Base-by-base conservation (phyloP, 2,113 vertebrate species). In the Chrysochloris asiatica region DNA sequence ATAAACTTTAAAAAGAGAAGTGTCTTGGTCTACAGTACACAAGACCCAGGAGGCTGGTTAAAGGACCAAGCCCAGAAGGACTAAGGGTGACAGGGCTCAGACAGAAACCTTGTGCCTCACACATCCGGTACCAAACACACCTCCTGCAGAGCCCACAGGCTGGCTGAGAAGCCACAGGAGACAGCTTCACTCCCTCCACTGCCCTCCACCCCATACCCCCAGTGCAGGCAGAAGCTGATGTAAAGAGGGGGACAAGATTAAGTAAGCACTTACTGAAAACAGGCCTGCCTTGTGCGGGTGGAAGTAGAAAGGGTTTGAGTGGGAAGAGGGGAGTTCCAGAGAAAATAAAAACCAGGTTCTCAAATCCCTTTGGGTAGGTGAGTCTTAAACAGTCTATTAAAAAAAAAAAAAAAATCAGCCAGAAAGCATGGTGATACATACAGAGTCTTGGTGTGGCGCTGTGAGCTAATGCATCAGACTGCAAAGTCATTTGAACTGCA, bases 141-240 rank as follows among this genome's bases (percentile, higher is more conserved):
- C 71, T 19, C 6, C 72, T 33, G 0, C 5, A 14, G n/a, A 43
- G 41, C 48, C 52, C 45, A 14, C 97, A 97, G 21, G 98, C 98
- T 0, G 96, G 73, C 56, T 4, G 3, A 77, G 63, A 59, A 48
- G 11, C 3, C 28, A 4, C 30, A 14, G 63, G n/a, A 12, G 17
- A 24, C 88, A 10, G n/a, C 54, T 7, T 16, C 48, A 2, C 56
- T 41, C 45, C 13, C 52, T 30, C 33, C 21, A 1, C 21, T 12
- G 59, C 54, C 8, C 28, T 17, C 48, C 11, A 4, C 2, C 17
- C 45, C 5, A 0, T 43, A 36, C 28, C 9, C 1, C 41, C 33
- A 12, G 1, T 10, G 48, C 21, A 61, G 54, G 24, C 22, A 81
- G 41, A 26, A 79, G 69, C 54, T 38, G 26, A 69, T 21, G 48